Base-by-base conservation (phyloP, 2,113 vertebrate genomes). In the Excalfactoria chinensis region DNA sequence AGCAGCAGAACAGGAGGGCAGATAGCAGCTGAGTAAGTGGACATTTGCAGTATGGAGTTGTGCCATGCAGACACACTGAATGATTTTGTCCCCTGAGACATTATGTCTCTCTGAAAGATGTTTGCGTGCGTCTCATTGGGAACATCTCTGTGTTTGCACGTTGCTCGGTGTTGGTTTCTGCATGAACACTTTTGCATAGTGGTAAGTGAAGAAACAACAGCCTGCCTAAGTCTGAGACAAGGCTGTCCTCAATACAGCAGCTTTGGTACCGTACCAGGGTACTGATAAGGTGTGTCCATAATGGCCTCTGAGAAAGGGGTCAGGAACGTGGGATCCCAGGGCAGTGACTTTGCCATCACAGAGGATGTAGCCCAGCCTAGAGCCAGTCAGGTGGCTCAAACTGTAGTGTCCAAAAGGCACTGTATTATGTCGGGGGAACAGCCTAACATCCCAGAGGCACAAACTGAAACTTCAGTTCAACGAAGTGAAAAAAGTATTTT, bases 401-500 rank as follows among this genome's bases (percentile, higher is more conserved):
- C 4, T 34, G 3, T 25, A 35, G 46, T 0, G 0, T 11, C 22
- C 28, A 32, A 37, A 11, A 68, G 8, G 19, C 7, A 62, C 14
- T 8, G 25, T 64, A 15, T 11, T 25, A 8, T n/a, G 20, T 32
- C 13, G 79, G 26, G 18, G 16, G 62, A 76, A 62, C 0, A 16
- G 0, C 25, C 62, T 70, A 34, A 58, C 11, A 6, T 46, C 12
- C 13, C 58, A 59, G 89, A 32, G 26, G 70, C 30, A 77, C 30
- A 46, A 64, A 49, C 19, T 51, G 44, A 49, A 84, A 82, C 44
- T 46, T 41, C 19, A 43, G 23, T 84, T 81, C 70, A 64, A 35
- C 8, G 58, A 82, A 82, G 5, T 35, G 41, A 82, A 81, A 75
- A 2, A 71, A 92, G 21, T 34, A 51, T n/a, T 71, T 48, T 35